Percentiles rank a stretch among this genome's conserved stretches.
phyloP scores from a whole-genome alignment of 2,888 invertebrate genomes.

The Empis stercorea region DNA sequence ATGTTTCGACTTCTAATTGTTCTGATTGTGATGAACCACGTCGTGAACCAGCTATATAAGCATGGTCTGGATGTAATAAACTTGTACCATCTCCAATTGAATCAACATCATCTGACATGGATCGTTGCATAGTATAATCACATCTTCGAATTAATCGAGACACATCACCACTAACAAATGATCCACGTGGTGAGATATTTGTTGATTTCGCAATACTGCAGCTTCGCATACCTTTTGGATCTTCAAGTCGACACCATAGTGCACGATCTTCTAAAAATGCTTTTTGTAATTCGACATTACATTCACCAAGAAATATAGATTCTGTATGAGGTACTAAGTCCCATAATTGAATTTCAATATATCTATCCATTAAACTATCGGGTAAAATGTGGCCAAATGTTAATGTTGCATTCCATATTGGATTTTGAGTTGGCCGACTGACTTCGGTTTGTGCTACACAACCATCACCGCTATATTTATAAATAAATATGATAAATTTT shows the following conservation, averaged over 20 bases:
- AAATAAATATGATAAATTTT: not conserved
- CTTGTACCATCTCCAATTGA: slow-evolving; percentile 63
- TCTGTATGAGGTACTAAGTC: slow-evolving; percentile 73
- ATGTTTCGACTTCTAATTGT: slow-evolving; percentile 70
- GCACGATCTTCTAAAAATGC: slow-evolving; percentile 80
- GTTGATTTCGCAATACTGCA: slow-evolving; percentile 50
- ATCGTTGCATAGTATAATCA: slow-evolving; percentile 63
- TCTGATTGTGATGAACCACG: slow-evolving; percentile 84
- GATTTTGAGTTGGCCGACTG: slow-evolving; percentile 74
- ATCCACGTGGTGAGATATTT: slow-evolving; percentile 66
- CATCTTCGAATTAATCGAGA: slow-evolving; percentile 51
- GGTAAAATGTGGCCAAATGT: slow-evolving; percentile 68
- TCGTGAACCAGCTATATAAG: slow-evolving; percentile 63
- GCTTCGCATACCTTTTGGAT: slow-evolving; percentile 52
- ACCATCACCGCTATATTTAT: slow-evolving; percentile 49
- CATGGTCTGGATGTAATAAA: slow-evolving; percentile 74
- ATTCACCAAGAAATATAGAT: slow-evolving; percentile 68
- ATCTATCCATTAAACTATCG: slow-evolving; percentile 64
- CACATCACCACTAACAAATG: slow-evolving; percentile 46
- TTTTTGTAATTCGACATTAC: slow-evolving; percentile 50
- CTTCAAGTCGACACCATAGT: slow-evolving; percentile 80
- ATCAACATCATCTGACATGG: slow-evolving; percentile 62
- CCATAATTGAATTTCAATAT: slow-evolving; percentile 79
- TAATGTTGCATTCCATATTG: slow-evolving; percentile 86
- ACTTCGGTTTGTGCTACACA: slow-evolving; percentile 71